Base-by-base conservation (phyloP, 2,888 invertebrate species). In the Drosophila peninsularis region DNA sequence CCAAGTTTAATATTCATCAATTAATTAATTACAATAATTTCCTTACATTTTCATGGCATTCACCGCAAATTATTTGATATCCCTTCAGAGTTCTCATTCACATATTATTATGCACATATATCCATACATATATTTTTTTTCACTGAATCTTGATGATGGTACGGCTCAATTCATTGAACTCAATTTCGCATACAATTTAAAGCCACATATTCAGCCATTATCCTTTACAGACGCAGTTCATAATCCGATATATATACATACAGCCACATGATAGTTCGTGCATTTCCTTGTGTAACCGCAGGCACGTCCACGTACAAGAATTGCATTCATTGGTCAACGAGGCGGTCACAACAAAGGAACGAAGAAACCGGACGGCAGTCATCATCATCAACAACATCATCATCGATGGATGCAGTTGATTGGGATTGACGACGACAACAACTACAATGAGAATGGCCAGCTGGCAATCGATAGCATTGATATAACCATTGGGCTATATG, bases 261-360 rank as follows among this genome's bases (percentile, higher is more conserved):
- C 5, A 60, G 7, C 30, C 27, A 30, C 47, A 30, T 30, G 34
- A 24, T 9, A 41, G 30, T 9, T 19, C 44, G 24, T 39, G n/a
- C n/a, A 64, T 68, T 72, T 68, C 57, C 68, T 68, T 76, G 39
- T 72, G 58, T 54, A 62, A 69, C 77, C 73, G 30, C 77, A 69
- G 69, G 55, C 75, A 76, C 77, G 77, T 76, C n/a, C 50, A 57
- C 62, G 53, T 56, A 47, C 62, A 76, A 69, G 73, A 73, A 69
- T 50, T 73, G 76, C 77, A 76, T 64, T 73, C 73, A 77, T 50
- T 75, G 72, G 71, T 75, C 75, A 75, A 56, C 62, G 75, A 56
- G 56, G 63, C 64, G 62, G 58, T 70, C 73, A 58, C 62, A 76
- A 77, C 77, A 76, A 76, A 69, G 62, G 75, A 53, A 49, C 24